These are phyloP conservation scores for Oryzias javanicus DNA, from an alignment of 2,113 vertebrate genomes.

Conservation along the genomic window DNA sequence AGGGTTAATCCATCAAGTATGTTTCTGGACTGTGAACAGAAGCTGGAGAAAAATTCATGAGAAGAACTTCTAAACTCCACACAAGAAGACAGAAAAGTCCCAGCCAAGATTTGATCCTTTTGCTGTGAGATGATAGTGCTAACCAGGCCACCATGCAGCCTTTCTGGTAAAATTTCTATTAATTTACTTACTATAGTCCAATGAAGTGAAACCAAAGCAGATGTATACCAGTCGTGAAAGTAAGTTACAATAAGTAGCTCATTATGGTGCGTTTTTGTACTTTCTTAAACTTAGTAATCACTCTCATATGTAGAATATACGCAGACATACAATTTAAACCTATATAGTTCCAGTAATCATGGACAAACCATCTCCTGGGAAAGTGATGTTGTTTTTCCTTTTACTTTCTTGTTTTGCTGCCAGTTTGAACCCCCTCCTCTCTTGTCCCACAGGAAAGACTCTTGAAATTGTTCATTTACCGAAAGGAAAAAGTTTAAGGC, in stretches of 20 bases:
- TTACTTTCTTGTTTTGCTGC: slow-evolving; percentile 61
- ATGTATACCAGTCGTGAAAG: no score
- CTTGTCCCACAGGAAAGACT: slow-evolving; percentile 79
- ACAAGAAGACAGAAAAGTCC: no score
- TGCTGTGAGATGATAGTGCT: no score
- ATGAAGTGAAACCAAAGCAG: no score
- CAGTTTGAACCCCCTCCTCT: slow-evolving; percentile 44
- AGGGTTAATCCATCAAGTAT: no score
- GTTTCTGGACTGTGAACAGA: no score
- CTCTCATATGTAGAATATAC: slow-evolving; percentile 9
- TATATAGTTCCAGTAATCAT: slow-evolving; percentile 10
- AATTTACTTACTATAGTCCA: no score
- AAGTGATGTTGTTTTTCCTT: slow-evolving; percentile 63
- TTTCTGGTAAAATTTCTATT: no score
- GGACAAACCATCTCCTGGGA: slow-evolving; percentile 58
- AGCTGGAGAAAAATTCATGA: no score
- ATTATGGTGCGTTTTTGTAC: not conserved
- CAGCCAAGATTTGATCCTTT: no score
- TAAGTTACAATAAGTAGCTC: not conserved
- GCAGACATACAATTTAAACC: not conserved
- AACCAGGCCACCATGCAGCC: no score
- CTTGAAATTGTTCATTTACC: slow-evolving; percentile 79
- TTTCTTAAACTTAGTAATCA: slow-evolving; percentile 21
- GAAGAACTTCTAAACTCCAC: no score
- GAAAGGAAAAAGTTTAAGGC: slow-evolving; percentile 82